Evolutionary conservation across 2,797 vertebrate species (phyloP), one percentile per base, ranked within the genome.

Genomic region (Steatocranus sp.): DNA sequence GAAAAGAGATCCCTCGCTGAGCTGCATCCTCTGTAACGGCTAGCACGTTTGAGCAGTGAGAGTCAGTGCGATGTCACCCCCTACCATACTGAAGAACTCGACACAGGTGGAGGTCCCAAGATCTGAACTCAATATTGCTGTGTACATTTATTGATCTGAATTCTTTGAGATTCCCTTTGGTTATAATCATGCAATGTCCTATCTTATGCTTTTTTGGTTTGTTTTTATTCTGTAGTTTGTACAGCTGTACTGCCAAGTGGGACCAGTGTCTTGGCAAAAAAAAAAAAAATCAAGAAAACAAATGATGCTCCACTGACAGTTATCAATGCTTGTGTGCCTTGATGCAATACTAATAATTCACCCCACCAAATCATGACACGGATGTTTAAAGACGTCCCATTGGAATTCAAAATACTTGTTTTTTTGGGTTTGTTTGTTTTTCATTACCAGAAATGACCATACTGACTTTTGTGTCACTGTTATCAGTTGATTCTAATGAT

Each of bases 251-350:
- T 95, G 93, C 92, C 94, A 94, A 94, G 88, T 93, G 96, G 96
- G 96, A 97, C 96, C 96, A 97, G 96, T 89, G 87, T 95, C 92
- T 94, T 95, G 93, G 95, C 92, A 93, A 94, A 93, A 94, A 87
- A 86, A 93, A 92, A 90, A 85, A 78, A 18, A 56, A 34, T 25
- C 36, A 41, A 68, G 30, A 63, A 63, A 63, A 63, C 32, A 63
- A 93, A 81, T 51, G 90, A 88, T 85, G 92, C 92, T 94, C 91
- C 87, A 89, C 78, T 87, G 87, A 93, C 75, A 85, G 92, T 94
- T 94, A 85, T 92, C 94, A 91, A 95, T 93, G 96, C 96, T 95
- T 95, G 95, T 96, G 96, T 97, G 96, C 96, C 96, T 96, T 96
- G 95, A 96, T 96, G 94, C 94, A 93, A 95, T 95, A 94, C 77